Percentiles rank a stretch among this genome's conserved stretches.
phyloP scores from a whole-genome alignment of 2,797 vertebrate species.

The Cygnus olor region DNA sequence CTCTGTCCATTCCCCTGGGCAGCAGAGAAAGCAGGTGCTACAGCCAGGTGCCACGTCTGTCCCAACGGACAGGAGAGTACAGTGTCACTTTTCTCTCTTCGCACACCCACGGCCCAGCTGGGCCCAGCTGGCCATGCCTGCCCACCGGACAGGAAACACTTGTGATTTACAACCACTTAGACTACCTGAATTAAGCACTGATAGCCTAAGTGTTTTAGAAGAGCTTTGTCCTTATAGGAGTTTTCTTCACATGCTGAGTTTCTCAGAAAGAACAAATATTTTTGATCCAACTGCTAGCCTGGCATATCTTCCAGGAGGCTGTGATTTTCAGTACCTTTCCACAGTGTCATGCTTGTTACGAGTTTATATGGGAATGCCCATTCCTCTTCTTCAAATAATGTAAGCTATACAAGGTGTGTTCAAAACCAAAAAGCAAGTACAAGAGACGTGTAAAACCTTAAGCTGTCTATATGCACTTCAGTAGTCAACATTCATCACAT shows the following conservation, averaged over 20 bases:
- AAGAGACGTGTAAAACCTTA: neutral
- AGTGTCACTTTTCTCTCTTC: neutral
- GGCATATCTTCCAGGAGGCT: neutral
- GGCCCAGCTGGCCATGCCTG: conserved; percentile 19
- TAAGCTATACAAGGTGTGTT: neutral
- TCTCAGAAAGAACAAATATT: neutral
- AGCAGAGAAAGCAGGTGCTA: fast-evolving
- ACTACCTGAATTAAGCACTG: conserved; percentile 64
- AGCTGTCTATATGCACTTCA: fast-evolving
- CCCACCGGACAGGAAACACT: neutral
- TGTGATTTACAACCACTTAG: conserved; percentile 16
- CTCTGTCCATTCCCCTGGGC: neutral
- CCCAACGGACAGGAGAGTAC: neutral
- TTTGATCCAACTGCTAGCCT: neutral
- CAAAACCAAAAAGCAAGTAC: neutral
- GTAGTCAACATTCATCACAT: neutral
- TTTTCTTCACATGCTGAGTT: neutral
- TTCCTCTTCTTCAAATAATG: neutral
- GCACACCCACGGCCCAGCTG: neutral
- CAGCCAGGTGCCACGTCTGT: neutral
- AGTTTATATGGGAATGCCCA: neutral
- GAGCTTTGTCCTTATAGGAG: neutral
- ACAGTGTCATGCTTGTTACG: neutral
- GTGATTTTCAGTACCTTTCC: neutral
- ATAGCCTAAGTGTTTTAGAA: neutral